Conservation (phyloP, 2,113 vertebrate species). For the Varanus salvator region DNA sequence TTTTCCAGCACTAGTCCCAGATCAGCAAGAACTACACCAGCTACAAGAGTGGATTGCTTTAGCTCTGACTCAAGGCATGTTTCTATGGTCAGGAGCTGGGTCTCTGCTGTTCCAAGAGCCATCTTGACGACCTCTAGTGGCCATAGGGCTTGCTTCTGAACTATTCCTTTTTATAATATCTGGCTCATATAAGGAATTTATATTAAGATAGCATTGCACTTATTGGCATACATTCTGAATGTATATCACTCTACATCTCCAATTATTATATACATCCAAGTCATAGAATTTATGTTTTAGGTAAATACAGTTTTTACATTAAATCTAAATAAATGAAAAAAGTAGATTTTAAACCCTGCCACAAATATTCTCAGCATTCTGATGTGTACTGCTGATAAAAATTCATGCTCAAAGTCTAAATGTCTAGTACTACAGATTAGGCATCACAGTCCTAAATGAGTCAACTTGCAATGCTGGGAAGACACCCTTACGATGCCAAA, state of each 20-base stretch:
- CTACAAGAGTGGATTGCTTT: too few relatives aligned
- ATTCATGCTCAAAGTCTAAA: not conserved
- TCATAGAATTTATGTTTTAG: not conserved
- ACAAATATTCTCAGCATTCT: not conserved
- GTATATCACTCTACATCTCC: not conserved
- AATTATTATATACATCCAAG: too few relatives aligned
- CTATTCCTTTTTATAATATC: not conserved
- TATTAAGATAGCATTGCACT: not conserved
- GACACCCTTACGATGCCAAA: not conserved
- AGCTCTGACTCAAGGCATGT: too few relatives aligned
- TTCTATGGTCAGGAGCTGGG: too few relatives aligned
- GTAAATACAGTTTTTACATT: not conserved
- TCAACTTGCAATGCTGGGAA: not conserved
- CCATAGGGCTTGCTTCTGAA: too few relatives aligned
- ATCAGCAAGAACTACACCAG: too few relatives aligned
- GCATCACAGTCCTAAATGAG: not conserved
- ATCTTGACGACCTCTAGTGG: too few relatives aligned
- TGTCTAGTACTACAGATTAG: not conserved
- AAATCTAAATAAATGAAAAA: not conserved
- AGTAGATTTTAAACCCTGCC: not conserved
- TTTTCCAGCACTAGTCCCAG: too few relatives aligned
- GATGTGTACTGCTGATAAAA: not conserved
- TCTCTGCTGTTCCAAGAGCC: too few relatives aligned
- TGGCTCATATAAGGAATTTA: not conserved
- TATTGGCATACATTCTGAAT: constrained; percentile 17